phyloP scores from a whole-genome alignment of 2,113 vertebrate species.

The Brachirus orientalis region DNA sequence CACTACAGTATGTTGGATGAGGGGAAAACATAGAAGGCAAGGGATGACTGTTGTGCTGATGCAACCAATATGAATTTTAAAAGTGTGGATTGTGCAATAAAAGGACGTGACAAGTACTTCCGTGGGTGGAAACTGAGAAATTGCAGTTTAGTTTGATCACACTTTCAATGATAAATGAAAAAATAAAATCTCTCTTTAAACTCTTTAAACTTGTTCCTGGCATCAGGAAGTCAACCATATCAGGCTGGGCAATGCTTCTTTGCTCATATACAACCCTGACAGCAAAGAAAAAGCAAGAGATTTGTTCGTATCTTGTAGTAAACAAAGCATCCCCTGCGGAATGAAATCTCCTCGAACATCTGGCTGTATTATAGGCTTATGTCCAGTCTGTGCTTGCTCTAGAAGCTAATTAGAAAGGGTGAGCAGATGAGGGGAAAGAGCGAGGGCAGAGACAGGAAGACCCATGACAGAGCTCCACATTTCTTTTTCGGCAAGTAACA shows the following conservation, averaged over 20 bases:
- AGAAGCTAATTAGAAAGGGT: slow-evolving; percentile 80
- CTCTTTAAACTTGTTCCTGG: slow-evolving; percentile 26
- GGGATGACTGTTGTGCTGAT: slow-evolving; percentile 60
- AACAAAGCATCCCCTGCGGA: slow-evolving; percentile 76
- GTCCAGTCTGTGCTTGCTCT: slow-evolving; percentile 72
- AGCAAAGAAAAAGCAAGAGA: slow-evolving; percentile 58
- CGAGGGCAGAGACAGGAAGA: slow-evolving; percentile 61
- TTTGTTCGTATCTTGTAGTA: slow-evolving; percentile 78
- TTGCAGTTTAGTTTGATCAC: slow-evolving; percentile 8
- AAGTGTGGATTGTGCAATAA: slow-evolving; percentile 19
- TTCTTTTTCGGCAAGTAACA: slow-evolving; percentile 43
- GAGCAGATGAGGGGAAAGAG: slow-evolving; percentile 73
- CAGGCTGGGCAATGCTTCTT: slow-evolving; percentile 27
- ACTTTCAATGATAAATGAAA: slow-evolving; percentile 21
- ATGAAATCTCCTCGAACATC: slow-evolving; percentile 78
- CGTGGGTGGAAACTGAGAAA: slow-evolving; percentile 10
- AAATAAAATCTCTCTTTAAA: slow-evolving; percentile 17
- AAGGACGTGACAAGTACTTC: background rate
- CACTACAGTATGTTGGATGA: slow-evolving; percentile 49
- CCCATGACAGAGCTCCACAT: slow-evolving; percentile 62
- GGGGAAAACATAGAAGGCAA: slow-evolving; percentile 45
- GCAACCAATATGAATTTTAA: slow-evolving; percentile 48
- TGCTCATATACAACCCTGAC: slow-evolving; percentile 57
- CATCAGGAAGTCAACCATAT: slow-evolving; percentile 32
- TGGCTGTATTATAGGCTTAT: slow-evolving; percentile 74